A percentile compares a stretch with the other conserved stretches of the same genome.
Evolutionary conservation across 2,113 vertebrate species (phyloP).

Genomic region (Pionites leucogaster): DNA sequence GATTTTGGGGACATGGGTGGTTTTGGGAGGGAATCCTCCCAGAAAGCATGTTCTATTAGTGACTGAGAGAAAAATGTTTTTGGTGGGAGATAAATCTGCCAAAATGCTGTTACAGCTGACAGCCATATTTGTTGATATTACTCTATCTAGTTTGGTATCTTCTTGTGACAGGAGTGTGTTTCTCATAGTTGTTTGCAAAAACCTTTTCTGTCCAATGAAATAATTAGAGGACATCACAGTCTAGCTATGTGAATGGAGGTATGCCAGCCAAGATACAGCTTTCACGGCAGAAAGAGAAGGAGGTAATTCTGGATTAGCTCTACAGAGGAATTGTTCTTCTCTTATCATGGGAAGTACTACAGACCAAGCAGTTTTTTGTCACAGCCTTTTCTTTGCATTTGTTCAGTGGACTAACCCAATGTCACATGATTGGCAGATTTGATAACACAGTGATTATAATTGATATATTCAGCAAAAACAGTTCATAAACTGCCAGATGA

Average conservation of each 20-base stretch:
- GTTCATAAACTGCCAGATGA: background rate
- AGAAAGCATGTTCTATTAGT: background rate
- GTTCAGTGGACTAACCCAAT: background rate
- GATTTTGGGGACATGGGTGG: background rate
- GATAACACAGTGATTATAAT: background rate
- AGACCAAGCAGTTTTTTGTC: background rate
- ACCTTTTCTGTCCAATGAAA: background rate
- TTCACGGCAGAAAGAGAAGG: background rate
- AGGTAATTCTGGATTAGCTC: background rate
- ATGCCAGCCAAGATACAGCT: background rate
- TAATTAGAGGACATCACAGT: background rate
- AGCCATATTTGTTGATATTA: background rate
- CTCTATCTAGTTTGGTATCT: background rate
- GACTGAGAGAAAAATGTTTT: background rate
- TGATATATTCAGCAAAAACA: background rate
- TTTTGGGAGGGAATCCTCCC: fast-evolving
- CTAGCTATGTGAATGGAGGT: background rate
- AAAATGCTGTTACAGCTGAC: background rate
- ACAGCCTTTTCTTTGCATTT: background rate
- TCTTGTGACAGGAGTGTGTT: background rate
- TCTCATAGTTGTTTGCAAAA: background rate
- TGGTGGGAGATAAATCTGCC: background rate
- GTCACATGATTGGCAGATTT: background rate
- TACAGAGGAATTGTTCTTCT: background rate
- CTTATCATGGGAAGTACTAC: background rate